Evolutionary conservation across 2,797 vertebrate species (phyloP).

Genomic region (Myotis findleyi): DNA sequence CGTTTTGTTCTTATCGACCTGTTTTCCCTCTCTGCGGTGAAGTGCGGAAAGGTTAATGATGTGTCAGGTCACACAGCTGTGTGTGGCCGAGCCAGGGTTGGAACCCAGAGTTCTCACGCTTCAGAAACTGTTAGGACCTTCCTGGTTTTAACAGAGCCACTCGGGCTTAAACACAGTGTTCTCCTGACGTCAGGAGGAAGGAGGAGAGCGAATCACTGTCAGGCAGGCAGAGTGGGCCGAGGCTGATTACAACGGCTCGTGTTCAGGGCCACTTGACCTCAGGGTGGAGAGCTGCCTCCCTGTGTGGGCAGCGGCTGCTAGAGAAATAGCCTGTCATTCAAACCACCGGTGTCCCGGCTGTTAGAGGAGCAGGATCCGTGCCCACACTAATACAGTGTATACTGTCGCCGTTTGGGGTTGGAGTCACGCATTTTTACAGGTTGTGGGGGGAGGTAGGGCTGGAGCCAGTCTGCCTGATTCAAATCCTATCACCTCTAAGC

Average conservation of each 20-base stretch:
- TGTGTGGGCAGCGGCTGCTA: too few species aligned
- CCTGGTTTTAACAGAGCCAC: background rate
- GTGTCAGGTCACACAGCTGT: background rate
- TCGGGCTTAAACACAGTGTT: background rate
- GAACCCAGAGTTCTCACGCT: background rate
- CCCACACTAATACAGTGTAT: background rate
- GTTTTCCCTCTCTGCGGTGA: background rate
- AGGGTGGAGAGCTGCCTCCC: background rate
- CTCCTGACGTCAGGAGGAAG: background rate
- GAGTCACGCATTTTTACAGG: background rate
- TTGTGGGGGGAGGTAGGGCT: fast-evolving
- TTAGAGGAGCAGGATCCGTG: background rate
- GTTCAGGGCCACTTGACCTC: background rate
- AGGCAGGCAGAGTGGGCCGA: background rate
- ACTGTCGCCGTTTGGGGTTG: background rate
- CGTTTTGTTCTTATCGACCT: background rate
- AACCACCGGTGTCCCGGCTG: background rate
- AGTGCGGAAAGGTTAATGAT: background rate
- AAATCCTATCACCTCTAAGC: background rate
- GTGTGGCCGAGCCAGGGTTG: background rate
- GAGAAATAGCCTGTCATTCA: background rate
- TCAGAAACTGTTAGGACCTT: background rate
- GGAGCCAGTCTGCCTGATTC: background rate
- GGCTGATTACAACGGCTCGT: background rate
- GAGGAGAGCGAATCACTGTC: background rate